Evolutionary conservation across 2,113 vertebrate species (phyloP), one percentile per base, ranked within the genome.

Genomic region (Phaethornis superciliosus): DNA sequence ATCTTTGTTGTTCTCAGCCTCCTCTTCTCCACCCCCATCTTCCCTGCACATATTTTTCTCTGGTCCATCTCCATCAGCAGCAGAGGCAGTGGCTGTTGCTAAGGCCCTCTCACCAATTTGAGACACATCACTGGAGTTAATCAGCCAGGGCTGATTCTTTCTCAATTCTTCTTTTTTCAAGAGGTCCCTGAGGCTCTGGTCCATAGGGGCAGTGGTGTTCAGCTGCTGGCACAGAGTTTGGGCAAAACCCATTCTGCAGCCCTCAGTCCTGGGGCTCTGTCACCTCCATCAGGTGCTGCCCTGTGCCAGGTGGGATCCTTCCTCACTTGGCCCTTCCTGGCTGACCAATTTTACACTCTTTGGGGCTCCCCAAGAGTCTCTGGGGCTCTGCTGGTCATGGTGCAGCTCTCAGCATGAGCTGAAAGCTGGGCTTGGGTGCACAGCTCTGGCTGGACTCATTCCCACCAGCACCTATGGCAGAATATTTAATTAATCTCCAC

Each of bases 101-200:
- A 96, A 85, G 95, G 93, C 72, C 67, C 81, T 91, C 63, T 64
- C 82, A 65, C 79, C 71, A 85, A 62, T 85, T 89, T 82, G 30
- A 14, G 51, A 26, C 27, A 14, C 42, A 80, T 14, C 46, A 30
- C 63, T 6, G 42, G 0, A 30, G 59, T 24, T 27, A 13, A 23
- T 12, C 11, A 3, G 6, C 70, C 56, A 42, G 44, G 3, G 6
- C 55, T 15, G 49, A 28, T 40, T 46, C 46, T 40, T 40, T 40
- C 13, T 40, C 13, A 40, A 40, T 40, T 40, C 40, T 40, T 40
- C 40, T 40, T n/a, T n/a, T n/a, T n/a, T n/a, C 8, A 15, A 0
- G 3, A 5, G 9, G 13, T 18, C 18, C 23, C 24, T 0, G 0
- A 10, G 37, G 54, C 17, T 19, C 18, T 5, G 1, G 2, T 12